Evolutionary conservation across 2,113 vertebrate genomes (phyloP).

Genomic region (zebrafish (Danio rerio)): GRCz12tu NC_133188.1:49589501-49590000

Average conservation of each 20-base stretch:
- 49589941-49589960: constrained; percentile 24
- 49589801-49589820: background rate
- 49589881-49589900: background rate
- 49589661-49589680: too few species aligned
- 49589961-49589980: constrained; percentile 16
- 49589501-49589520: too few species aligned
- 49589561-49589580: too few species aligned
- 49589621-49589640: background rate
- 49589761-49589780: constrained; percentile 17
- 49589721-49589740: background rate
- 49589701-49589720: background rate
- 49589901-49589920: constrained; percentile 11
- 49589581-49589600: too few species aligned
- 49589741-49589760: background rate
- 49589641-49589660: background rate
- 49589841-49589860: constrained; percentile 4
- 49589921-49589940: constrained; percentile 10
- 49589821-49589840: constrained; percentile 20
- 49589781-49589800: background rate
- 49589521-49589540: too few species aligned
- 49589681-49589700: background rate
- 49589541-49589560: too few species aligned
- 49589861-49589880: constrained; percentile 29
- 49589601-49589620: too few species aligned
- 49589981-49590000: constrained; percentile 22